Base-by-base conservation (phyloP, 2,113 vertebrate genomes). In the Antennarius striatus region DNA sequence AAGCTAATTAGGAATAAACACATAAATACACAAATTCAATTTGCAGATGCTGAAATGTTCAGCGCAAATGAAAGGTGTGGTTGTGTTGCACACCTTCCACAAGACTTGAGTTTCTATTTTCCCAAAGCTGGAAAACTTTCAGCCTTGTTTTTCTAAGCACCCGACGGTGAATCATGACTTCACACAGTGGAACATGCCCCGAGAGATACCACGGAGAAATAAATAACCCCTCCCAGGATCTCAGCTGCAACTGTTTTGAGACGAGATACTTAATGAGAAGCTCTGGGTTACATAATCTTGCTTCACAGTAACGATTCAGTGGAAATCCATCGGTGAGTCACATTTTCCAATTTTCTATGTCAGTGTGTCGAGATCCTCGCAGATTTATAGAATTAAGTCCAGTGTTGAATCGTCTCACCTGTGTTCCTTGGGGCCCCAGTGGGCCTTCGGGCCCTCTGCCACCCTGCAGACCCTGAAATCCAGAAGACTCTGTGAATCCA, bases 401-500 rank as follows among this genome's bases (percentile, higher is more conserved):
- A 17, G 42, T 60, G 30, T 11, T 60, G 55, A 66, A 70, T 39
- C 1, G 16, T 45, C 75, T 84, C 93, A 99, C 98, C 96, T 98
- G 93, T 76, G 71, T 84, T 93, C 97, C 97, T 88, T 95, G 95
- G 76, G 95, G 93, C 36, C 97, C 98, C 1, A 82, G 91, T 17
- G 94, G 95, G 50, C 97, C 98, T 70, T 91, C 92, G 64, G 90
- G 92, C 0, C 98, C 98, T 85, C 94, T 92, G 10, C 88, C 87
- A 87, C 96, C 98, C 73, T 94, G 90, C 66, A 93, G 57, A 86
- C 98, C 98, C 98, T 99, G 66, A 80, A 91, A 66, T 71, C 63
- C 46, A 82, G 3, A 1, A 32, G 3, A 10, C 74, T 15, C 16
- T 11, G 30, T 52, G 9, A 32, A 46, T 42, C 43, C 0, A 59